Evolutionary conservation across 2,888 invertebrate species (phyloP).

Genomic region (Sclerodermus sp.): DNA sequence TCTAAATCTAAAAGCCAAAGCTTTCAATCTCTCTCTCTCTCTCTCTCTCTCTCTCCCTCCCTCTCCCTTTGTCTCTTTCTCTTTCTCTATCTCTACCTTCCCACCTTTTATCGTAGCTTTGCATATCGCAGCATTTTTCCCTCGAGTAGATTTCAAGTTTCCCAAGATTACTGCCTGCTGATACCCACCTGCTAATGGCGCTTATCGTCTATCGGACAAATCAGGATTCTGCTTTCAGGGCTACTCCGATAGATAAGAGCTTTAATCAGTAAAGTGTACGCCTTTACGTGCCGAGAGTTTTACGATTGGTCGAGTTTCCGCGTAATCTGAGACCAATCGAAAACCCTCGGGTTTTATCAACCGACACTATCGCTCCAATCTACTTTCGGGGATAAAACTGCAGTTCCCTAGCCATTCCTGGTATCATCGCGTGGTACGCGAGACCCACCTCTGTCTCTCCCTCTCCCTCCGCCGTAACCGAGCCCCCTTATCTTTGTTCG

Average conservation of each 20-base stretch:
- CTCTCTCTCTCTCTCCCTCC: slow-evolving; percentile 7
- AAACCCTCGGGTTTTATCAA: neutral
- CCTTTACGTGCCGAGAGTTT: neutral
- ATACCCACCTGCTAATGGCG: too few relatives aligned
- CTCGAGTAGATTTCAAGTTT: too few relatives aligned
- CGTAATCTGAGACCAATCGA: slow-evolving; percentile 9
- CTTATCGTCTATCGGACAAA: neutral
- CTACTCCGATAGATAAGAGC: neutral
- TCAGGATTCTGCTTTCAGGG: neutral
- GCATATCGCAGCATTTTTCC: too few relatives aligned
- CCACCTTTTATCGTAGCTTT: too few relatives aligned
- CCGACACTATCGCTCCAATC: neutral
- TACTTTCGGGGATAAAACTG: neutral
- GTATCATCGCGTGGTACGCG: too few relatives aligned
- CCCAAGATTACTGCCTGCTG: too few relatives aligned
- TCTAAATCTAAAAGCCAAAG: too few relatives aligned
- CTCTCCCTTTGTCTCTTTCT: neutral
- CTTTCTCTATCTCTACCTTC: neutral
- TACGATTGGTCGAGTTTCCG: slow-evolving; percentile 4
- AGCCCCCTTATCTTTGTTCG: too few relatives aligned
- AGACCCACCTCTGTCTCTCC: too few relatives aligned
- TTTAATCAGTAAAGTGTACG: neutral
- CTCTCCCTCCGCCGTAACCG: too few relatives aligned
- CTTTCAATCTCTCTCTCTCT: neutral
- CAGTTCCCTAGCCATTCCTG: too few relatives aligned